Evolutionary conservation across 2,113 vertebrate genomes (phyloP).

Genomic region (Tichodroma muraria): DNA sequence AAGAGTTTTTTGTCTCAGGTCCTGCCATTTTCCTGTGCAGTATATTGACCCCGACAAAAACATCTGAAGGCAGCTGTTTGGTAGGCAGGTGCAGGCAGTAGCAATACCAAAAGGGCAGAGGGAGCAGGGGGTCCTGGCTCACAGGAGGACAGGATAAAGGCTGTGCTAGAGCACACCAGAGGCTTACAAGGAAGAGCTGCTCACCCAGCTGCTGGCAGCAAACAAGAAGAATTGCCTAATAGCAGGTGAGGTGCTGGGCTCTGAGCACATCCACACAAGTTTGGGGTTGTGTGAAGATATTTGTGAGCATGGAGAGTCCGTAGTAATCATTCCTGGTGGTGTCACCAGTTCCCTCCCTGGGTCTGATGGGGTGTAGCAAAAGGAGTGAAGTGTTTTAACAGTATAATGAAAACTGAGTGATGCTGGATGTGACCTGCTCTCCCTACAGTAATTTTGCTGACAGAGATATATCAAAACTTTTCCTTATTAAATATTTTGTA

Average conservation of each 20-base stretch:
- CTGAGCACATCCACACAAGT: background rate
- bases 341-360: background rate
- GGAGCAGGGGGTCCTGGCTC: background rate
- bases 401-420: background rate
- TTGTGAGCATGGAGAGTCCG: background rate
- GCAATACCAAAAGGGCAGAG: background rate
- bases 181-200: background rate
- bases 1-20: background rate
- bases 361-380: background rate
- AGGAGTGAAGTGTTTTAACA: background rate
- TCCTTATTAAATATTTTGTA: background rate
- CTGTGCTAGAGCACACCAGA: background rate
- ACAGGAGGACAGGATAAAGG: fast-evolving
- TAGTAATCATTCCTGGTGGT: background rate
- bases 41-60: background rate
- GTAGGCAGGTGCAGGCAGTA: background rate
- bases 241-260: background rate
- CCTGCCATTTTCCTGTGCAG: background rate
- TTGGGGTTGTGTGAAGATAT: background rate
- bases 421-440: background rate
- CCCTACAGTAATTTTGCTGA: background rate
- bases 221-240: background rate
- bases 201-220: background rate
- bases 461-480: background rate
- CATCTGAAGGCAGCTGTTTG: background rate